Evolutionary conservation across 2,113 vertebrate species (phyloP), one percentile per base, ranked within the genome.

Genomic region (Scatophagus argus): DNA sequence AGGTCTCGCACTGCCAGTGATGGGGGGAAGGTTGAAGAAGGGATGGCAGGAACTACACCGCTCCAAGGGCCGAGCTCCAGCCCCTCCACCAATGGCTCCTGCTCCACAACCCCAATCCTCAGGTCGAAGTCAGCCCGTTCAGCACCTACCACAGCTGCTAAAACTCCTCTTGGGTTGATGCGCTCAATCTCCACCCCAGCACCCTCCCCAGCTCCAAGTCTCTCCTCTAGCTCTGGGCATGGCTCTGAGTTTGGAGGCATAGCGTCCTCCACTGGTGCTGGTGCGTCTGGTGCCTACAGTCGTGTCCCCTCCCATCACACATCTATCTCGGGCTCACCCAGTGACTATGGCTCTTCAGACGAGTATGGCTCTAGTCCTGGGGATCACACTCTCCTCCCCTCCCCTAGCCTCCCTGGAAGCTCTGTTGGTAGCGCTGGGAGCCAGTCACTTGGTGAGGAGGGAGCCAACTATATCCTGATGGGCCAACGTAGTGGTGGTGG

Each of bases 261-360:
- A 31, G 71, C 80, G 6, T 76, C 90, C 1, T 54, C 80, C 25
- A 34, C 74, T 25, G 41, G 79, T 62, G 70, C 70, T 46, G 86
- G 85, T 51, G 63, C 73, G 2, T 87, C 82, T 49, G 87, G 88
- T 17, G 52, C 89, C n/a, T 94, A 93, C 67, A 93, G 88, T 66
- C 88, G 76, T 36, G 74, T 92, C 2, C 80, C 88, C 46, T 84
- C 91, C 67, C 88, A 88, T 59, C 86, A 51, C 17, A 67, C 91
- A 1, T 94, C 94, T 0, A 85, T 94, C n/a, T 95, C 94, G 1
- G 93, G 94, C 52, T 95, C 94, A 9, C 85, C 93, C 34, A 95
- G 94, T 23, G 95, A 96, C 87, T 95, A 94, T 4, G 94, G 94
- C 25, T 96, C 95, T 4, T 96, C 96, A 0, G 96, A 96, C 19